These are phyloP conservation scores for Onychostruthus taczanowskii DNA, from an alignment of 2,113 vertebrate genomes.

Conservation along the genomic window DNA sequence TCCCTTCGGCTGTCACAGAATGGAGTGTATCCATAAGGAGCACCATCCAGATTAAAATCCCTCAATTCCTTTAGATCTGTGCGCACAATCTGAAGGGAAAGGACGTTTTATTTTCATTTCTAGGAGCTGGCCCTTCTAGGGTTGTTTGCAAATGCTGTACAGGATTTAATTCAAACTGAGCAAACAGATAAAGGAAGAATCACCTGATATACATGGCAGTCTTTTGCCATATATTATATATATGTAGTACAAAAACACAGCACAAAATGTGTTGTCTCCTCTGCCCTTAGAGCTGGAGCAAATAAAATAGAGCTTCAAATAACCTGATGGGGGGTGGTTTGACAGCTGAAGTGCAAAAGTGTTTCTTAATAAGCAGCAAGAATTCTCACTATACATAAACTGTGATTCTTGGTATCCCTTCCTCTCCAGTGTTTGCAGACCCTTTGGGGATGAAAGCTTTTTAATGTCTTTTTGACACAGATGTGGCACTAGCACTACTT, in stretches of 20 bases:
- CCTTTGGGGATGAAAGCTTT: not conserved
- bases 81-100: slow-evolving; percentile 86
- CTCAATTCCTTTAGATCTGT: slow-evolving; percentile 94
- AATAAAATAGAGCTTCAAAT: not conserved
- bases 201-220: not conserved
- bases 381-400: not conserved
- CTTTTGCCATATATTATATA: not conserved
- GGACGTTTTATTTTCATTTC: not conserved
- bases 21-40: slow-evolving; percentile 95
- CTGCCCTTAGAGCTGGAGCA: not conserved
- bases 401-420: not conserved
- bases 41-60: slow-evolving; percentile 92
- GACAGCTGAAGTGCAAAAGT: not conserved
- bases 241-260: not conserved
- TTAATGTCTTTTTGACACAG: not conserved
- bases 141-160: not conserved
- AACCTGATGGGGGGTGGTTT: not conserved
- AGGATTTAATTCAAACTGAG: not conserved
- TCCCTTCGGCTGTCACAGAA: slow-evolving; percentile 96
- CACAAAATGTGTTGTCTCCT: not conserved
- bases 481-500: not conserved
- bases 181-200: not conserved
- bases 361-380: not conserved
- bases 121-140: not conserved
- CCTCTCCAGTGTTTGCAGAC: not conserved